Conservation (phyloP, 2,888 invertebrate genomes). For the Clunio marinus region DNA sequence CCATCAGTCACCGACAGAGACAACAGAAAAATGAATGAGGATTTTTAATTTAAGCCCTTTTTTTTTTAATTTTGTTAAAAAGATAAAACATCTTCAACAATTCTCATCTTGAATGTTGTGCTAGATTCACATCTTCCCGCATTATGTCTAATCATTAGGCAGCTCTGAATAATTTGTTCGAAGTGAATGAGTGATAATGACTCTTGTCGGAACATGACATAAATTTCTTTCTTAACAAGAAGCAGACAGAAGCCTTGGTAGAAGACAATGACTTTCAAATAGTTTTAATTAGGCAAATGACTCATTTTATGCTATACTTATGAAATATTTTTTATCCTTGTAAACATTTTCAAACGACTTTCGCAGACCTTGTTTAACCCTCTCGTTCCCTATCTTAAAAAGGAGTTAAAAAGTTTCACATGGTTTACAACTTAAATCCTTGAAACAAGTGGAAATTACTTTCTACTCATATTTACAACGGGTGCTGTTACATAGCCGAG, state of each 20-base stretch:
- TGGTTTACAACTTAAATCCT: no score
- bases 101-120: not conserved
- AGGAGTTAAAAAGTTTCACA: no score
- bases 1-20: not conserved
- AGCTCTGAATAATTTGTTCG: not conserved
- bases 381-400: no score
- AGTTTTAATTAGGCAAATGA: constrained; percentile 36
- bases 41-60: constrained; percentile 20
- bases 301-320: constrained; percentile 17
- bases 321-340: not conserved
- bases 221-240: not conserved
- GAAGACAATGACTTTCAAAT: constrained; percentile 16
- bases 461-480: no score
- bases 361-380: no score
- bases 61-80: not conserved
- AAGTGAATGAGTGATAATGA: constrained; percentile 11
- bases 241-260: not conserved
- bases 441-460: no score
- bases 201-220: not conserved
- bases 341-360: not conserved
- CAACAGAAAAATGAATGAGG: not conserved
- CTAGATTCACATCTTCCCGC: not conserved
- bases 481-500: no score
- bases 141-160: not conserved
- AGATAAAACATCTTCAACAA: no score